Conservation (phyloP, 2,113 vertebrate species). For the Vidua chalybeata region DNA sequence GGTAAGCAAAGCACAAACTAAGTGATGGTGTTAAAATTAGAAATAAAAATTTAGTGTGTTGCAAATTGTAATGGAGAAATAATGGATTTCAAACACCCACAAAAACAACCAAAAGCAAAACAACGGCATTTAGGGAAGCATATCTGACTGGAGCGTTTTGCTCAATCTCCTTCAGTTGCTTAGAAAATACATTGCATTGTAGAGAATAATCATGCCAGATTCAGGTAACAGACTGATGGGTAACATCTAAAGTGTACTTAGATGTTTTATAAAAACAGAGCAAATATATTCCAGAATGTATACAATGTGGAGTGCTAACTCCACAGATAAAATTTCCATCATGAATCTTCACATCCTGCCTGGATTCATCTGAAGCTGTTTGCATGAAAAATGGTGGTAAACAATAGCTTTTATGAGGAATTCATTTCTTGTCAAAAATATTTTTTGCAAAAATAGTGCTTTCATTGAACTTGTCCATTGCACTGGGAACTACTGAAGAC, state of each 20-base stretch:
- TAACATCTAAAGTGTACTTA: not conserved
- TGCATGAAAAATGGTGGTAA: not conserved
- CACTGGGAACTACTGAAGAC: not conserved
- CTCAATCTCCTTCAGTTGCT: not conserved
- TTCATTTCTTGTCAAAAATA: not conserved
- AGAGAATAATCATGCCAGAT: not conserved
- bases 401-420: not conserved
- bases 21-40: not conserved
- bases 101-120: slow-evolving; percentile 5
- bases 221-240: not conserved
- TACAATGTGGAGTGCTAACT: not conserved
- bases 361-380: not conserved
- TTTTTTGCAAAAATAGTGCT: not conserved
- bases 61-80: not conserved
- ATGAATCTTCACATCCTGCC: not conserved
- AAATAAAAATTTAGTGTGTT: not conserved
- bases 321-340: not conserved
- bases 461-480: not conserved
- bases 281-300: not conserved
- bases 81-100: not conserved
- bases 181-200: not conserved
- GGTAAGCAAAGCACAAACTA: not conserved
- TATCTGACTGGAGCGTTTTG: not conserved
- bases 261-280: not conserved
- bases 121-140: not conserved